phyloP scores from a whole-genome alignment of 2,113 vertebrate species.

The Euleptes europaea region DNA sequence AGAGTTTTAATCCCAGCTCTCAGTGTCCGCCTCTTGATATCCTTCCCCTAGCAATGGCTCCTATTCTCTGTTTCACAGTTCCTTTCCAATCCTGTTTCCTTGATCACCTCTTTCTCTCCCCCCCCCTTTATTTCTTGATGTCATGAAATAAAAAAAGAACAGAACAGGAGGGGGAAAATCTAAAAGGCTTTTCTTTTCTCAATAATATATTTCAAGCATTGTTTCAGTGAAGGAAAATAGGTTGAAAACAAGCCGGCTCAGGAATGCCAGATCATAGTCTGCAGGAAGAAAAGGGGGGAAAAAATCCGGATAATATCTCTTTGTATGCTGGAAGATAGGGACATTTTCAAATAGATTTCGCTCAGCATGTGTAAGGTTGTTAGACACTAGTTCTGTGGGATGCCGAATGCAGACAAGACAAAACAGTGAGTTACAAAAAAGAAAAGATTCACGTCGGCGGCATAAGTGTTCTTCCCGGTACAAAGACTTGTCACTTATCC shows the following conservation, averaged over 20 bases:
- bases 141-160: background rate
- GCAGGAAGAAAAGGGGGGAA: too few species aligned
- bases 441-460: background rate
- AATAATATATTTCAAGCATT: constrained; percentile 44
- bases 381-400: constrained; percentile 20
- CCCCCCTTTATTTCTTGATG: constrained; percentile 15
- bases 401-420: constrained; percentile 14
- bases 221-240: constrained; percentile 42
- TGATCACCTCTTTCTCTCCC: background rate
- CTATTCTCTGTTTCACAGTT: constrained; percentile 7
- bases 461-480: background rate
- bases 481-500: constrained; percentile 4
- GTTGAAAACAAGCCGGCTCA: constrained; percentile 29
- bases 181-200: constrained; percentile 29
- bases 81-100: constrained; percentile 29
- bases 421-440: constrained; percentile 23
- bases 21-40: background rate
- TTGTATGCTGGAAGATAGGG: constrained; percentile 28
- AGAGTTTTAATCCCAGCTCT: background rate
- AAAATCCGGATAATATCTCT: background rate
- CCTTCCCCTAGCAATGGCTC: background rate
- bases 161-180: background rate
- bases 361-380: constrained; percentile 27
- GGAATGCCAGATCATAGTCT: constrained; percentile 28
- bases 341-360: constrained; percentile 41